phyloP scores from a whole-genome alignment of 2,113 vertebrate species.

The Notothenia coriiceps region DNA sequence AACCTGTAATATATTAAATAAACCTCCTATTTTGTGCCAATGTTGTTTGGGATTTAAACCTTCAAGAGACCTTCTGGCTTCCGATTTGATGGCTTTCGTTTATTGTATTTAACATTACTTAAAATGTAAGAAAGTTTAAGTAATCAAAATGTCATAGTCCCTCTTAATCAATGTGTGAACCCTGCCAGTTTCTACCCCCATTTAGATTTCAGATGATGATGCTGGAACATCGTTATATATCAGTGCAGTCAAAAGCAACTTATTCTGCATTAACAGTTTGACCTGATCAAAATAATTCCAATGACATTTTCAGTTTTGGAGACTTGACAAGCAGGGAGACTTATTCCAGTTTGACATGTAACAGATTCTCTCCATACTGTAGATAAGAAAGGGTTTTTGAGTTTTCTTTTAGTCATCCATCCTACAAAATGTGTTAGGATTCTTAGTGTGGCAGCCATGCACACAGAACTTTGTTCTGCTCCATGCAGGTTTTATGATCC shows the following conservation, averaged over 20 bases:
- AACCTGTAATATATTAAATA: not conserved
- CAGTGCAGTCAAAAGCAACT: not conserved
- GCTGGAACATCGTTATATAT: not conserved
- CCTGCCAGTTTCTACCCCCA: not conserved
- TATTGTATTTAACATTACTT: not conserved
- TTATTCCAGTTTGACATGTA: not conserved
- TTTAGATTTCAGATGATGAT: not conserved
- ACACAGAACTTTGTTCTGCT: not conserved
- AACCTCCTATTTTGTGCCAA: not conserved
- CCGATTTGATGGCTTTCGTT: not conserved
- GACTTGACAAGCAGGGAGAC: not conserved
- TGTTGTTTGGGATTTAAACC: not conserved
- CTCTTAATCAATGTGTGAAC: not conserved
- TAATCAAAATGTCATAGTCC: not conserved
- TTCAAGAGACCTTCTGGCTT: not conserved
- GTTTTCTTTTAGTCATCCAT: not conserved
- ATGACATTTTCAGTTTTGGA: not conserved
- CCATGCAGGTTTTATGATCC: not conserved
- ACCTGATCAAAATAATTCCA: not conserved
- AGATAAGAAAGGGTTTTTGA: not conserved
- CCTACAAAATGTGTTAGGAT: not conserved
- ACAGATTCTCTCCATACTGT: too few species aligned
- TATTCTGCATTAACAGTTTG: constrained; percentile 1
- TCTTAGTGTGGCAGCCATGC: not conserved
- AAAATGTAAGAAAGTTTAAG: not conserved